Evolutionary conservation across 2,113 vertebrate species (phyloP).

Genomic region (Pedetes capensis): DNA sequence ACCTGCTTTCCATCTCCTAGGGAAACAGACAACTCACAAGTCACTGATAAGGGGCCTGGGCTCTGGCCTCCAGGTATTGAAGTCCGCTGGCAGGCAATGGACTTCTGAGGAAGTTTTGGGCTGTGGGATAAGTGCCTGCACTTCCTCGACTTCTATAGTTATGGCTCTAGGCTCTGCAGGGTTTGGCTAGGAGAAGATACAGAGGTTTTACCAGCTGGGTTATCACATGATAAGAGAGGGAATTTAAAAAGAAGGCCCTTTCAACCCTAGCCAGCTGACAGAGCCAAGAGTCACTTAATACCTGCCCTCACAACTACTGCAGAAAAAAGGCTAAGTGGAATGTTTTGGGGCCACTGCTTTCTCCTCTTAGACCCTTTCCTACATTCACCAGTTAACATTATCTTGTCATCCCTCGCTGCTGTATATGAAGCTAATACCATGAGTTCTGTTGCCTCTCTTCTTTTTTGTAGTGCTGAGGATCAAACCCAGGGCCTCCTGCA

Average conservation of each 20-base stretch:
- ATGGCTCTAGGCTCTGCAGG: not conserved
- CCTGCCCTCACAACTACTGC: not conserved
- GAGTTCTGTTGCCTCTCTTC: not conserved
- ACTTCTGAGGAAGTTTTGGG: not conserved
- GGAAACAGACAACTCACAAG: not conserved
- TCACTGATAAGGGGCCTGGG: not conserved
- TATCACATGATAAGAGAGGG: not conserved
- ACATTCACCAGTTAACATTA: not conserved
- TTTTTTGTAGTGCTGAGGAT: not conserved
- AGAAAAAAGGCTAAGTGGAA: not conserved
- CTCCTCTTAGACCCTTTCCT: not conserved
- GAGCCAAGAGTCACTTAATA: constrained; percentile 8
- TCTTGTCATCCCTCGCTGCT: not conserved
- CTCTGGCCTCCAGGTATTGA: not conserved
- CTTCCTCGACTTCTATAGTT: not conserved
- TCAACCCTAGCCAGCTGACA: not conserved
- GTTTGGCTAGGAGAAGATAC: not conserved
- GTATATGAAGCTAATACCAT: rapidly evolving
- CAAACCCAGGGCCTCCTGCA: not conserved
- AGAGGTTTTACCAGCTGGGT: not conserved
- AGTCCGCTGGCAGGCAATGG: not conserved
- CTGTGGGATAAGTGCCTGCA: not conserved
- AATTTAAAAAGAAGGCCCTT: not conserved
- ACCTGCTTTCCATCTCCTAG: constrained; percentile 46
- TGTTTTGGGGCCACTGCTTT: not conserved